These are phyloP conservation scores for Belgica antarctica DNA, from an alignment of 2,888 invertebrate genomes.

Conservation along the genomic window DNA sequence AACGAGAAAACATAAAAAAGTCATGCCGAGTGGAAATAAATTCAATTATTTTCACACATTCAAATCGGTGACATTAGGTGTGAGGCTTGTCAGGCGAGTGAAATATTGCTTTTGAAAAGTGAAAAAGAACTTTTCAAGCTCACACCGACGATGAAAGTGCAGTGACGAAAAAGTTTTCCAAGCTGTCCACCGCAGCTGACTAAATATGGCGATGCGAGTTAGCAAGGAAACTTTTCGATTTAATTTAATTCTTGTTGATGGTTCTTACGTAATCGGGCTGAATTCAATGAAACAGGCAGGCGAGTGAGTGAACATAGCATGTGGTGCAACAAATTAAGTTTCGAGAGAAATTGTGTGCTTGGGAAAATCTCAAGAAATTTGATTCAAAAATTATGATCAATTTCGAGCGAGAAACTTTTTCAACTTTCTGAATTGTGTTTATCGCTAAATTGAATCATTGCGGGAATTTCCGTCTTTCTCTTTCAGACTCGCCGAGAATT, in stretches of 20 bases:
- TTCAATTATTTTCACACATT: constrained; percentile 7
- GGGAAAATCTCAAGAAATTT: too few relatives aligned
- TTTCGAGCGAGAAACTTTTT: too few relatives aligned
- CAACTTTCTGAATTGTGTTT: not conserved
- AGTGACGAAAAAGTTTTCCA: constrained; percentile 8
- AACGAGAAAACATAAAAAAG: not conserved
- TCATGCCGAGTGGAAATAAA: not conserved
- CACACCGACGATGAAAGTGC: not conserved
- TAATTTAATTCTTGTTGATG: not conserved
- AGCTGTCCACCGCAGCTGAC: not conserved
- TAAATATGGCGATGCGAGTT: constrained; percentile 11
- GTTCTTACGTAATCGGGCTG: not conserved
- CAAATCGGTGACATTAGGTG: constrained; percentile 12
- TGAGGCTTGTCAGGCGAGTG: constrained; percentile 12
- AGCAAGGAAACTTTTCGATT: constrained; percentile 9
- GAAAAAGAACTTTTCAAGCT: constrained; percentile 14
- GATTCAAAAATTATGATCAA: too few relatives aligned
- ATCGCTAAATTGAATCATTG: not conserved
- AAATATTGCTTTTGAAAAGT: constrained; percentile 25
- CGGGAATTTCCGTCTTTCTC: constrained; percentile 12
- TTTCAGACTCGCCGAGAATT: not conserved
- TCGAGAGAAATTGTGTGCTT: too few relatives aligned
- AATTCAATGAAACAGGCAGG: not conserved
- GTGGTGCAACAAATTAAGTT: not conserved
- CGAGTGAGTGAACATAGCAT: not conserved